These are phyloP conservation scores for Laticauda laticaudata DNA, from an alignment of 2,113 vertebrate species.

Conservation along the genomic window DNA sequence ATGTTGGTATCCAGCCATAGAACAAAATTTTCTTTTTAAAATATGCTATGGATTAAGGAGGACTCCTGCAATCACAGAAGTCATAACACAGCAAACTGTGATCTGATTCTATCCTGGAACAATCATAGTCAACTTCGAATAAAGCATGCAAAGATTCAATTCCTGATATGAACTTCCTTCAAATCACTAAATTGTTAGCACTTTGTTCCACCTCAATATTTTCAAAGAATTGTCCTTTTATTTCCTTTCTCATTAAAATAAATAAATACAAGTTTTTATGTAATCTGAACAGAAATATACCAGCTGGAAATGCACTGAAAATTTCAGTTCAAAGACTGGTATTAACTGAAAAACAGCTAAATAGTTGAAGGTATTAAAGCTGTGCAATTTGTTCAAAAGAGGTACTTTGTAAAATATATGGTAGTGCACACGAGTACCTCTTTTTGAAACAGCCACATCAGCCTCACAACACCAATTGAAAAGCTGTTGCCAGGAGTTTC, in stretches of 20 bases:
- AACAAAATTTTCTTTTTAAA: neutral
- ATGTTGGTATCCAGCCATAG: neutral
- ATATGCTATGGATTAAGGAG: neutral
- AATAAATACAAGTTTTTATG: neutral
- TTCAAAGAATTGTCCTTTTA: neutral
- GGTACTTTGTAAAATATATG: neutral
- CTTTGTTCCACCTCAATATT: neutral
- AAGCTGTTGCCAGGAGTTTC: neutral
- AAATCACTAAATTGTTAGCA: constrained; percentile 8
- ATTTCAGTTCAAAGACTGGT: neutral
- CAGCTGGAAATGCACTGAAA: constrained; percentile 8
- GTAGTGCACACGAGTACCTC: neutral
- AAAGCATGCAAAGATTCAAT: neutral
- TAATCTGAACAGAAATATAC: neutral
- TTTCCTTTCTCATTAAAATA: neutral
- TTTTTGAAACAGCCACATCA: neutral
- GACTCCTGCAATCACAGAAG: neutral
- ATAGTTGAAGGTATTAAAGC: neutral
- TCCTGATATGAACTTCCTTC: constrained; percentile 4
- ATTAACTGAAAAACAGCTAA: neutral
- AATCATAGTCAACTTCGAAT: neutral
- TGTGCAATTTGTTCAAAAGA: neutral
- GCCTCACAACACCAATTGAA: neutral
- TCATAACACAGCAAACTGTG: neutral
- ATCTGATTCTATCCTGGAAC: neutral